Conservation (phyloP, 2,113 vertebrate species). For the Datnioides undecimradiatus region DNA sequence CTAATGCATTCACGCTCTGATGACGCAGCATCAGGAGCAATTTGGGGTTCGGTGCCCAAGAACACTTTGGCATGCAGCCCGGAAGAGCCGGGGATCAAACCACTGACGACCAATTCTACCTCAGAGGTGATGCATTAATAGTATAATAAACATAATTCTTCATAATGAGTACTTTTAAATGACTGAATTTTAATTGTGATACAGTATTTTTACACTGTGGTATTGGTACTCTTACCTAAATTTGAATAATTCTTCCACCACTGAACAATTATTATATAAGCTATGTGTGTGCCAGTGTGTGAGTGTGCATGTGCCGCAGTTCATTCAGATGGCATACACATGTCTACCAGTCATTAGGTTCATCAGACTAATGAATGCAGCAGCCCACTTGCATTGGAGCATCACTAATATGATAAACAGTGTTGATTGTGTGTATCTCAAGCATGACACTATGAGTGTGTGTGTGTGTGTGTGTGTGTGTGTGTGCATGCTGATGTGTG, state of each 20-base stretch:
- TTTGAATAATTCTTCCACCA: background rate
- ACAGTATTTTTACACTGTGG: no score
- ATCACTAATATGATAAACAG: conserved; percentile 60
- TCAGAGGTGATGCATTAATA: no score
- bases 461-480: conserved; percentile 10
- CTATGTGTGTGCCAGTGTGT: conserved; percentile 2
- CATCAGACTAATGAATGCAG: conserved; percentile 57
- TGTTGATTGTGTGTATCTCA: conserved; percentile 44
- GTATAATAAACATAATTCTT: no score
- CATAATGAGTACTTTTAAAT: no score
- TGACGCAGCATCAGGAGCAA: no score
- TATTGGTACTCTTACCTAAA: no score
- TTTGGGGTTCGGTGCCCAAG: no score
- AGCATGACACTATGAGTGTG: conserved; percentile 26
- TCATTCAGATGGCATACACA: conserved; percentile 50
- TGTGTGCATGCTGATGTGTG: conserved; percentile 31
- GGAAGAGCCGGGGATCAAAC: no score
- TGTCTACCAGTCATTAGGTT: conserved; percentile 22
- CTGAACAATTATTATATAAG: background rate
- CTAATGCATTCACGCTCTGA: no score
- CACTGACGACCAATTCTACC: no score
- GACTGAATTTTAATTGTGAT: no score
- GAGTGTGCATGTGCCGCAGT: background rate
- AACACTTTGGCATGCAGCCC: no score
- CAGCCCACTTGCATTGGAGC: conserved; percentile 21